A percentile compares a stretch with the other conserved stretches of the same genome.
Evolutionary conservation across 2,113 vertebrate genomes (phyloP).

Genomic region (Eleginops maclovinus): DNA sequence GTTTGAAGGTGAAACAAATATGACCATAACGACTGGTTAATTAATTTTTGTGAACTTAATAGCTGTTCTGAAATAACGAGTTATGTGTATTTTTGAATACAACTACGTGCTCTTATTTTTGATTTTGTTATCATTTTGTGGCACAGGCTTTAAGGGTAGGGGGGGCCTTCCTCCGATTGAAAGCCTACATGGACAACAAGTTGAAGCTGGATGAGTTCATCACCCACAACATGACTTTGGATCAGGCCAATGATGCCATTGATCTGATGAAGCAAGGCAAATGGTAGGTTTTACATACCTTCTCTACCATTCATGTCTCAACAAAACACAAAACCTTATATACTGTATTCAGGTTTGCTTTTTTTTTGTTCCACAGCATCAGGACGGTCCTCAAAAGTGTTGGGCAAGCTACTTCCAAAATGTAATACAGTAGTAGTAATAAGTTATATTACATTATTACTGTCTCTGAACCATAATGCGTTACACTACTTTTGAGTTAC

Average conservation of each 20-base stretch:
- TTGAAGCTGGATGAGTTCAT: constrained; percentile 84
- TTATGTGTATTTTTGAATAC: background rate
- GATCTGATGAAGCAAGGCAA: constrained; percentile 82
- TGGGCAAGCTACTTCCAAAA: too few species aligned
- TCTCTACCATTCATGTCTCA: background rate
- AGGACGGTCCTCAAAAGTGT: constrained; percentile 86
- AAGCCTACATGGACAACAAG: constrained; percentile 84
- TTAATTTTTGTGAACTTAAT: background rate
- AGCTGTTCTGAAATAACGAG: background rate
- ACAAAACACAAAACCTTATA: background rate
- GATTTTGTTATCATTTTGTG: background rate
- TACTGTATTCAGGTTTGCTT: background rate
- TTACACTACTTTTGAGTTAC: too few species aligned
- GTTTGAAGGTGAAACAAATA: constrained; percentile 78
- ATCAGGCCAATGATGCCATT: constrained; percentile 84
- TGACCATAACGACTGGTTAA: background rate
- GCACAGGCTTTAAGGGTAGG: constrained; percentile 83
- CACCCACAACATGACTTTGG: constrained; percentile 83
- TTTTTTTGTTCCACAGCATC: constrained; percentile 84
- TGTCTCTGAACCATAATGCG: too few species aligned
- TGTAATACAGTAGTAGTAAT: too few species aligned
- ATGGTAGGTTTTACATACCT: constrained; percentile 73
- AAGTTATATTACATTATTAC: too few species aligned
- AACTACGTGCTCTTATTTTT: background rate
- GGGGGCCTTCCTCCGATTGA: constrained; percentile 82